phyloP scores from a whole-genome alignment of 1,140 invertebrate genomes.

The Papilio polyxenes region DNA sequence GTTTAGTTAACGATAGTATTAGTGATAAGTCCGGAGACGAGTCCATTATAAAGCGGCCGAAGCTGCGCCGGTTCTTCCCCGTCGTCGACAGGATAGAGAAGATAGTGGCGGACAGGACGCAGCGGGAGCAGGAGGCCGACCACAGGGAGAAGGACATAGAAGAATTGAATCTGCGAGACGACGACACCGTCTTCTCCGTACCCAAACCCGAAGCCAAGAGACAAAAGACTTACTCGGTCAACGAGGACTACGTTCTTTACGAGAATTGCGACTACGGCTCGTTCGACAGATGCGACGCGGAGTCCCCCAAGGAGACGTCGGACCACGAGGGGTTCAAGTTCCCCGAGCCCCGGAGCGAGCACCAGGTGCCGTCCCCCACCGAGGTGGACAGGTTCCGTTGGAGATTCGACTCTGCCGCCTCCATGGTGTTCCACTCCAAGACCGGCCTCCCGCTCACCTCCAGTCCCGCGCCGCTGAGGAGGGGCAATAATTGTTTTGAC shows the following conservation, averaged over 20 bases:
- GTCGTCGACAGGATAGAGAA: constrained; percentile 69
- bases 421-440: constrained; percentile 91
- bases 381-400: constrained; percentile 89
- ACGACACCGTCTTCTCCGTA: constrained; percentile 70
- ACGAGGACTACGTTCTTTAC: constrained; percentile 70
- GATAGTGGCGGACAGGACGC: constrained; percentile 66
- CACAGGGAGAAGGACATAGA: constrained; percentile 60
- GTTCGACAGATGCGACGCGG: constrained; percentile 60
- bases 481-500: constrained; percentile 89
- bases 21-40: constrained; percentile 59
- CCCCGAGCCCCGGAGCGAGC: constrained; percentile 57
- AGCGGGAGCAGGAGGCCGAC: constrained; percentile 47
- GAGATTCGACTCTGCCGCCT: constrained; percentile 88
- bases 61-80: constrained; percentile 68
- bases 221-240: constrained; percentile 69
- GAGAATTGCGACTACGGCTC: constrained; percentile 77
- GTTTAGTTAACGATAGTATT: constrained; percentile 55
- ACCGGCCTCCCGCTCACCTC: constrained; percentile 93
- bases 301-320: constrained; percentile 56
- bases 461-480: constrained; percentile 90
- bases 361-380: constrained; percentile 83
- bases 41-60: constrained; percentile 71
- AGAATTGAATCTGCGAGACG: constrained; percentile 66
- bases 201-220: constrained; percentile 60
- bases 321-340: constrained; percentile 54